Base-by-base conservation (phyloP, 2,888 invertebrate species). In the Ectropis crepuscularia region DNA sequence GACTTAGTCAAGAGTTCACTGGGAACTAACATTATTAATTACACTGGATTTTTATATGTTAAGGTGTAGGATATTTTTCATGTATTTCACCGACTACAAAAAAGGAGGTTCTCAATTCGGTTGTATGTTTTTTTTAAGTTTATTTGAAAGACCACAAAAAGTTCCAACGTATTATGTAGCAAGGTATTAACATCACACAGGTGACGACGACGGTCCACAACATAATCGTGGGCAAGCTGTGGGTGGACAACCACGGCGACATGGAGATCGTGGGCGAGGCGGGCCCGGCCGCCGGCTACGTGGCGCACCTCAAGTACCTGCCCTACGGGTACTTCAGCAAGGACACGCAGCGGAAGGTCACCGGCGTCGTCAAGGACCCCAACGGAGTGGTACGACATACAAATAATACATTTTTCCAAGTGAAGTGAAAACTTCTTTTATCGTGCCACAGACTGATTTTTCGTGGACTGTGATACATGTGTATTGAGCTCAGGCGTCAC, bases 161-260 rank as follows among this genome's bases (percentile, higher is more conserved):
- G 16, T 28, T 28, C 16, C 16, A 28, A 28, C 4, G 16, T n/a
- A n/a, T 37, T 47, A 47, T 60, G 53, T 59, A 59, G 43, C 53
- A n/a, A 11, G 42, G 42, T 7, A 37, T 48, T 2, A n/a, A 11
- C n/a, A 0, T 42, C 37, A n/a, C 12, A 2, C 73, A 94, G 94
- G 96, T 99, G 57, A 99, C 99, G 28, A 99, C 99, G 28, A 99
- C 99, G 6, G 99, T 99, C 55, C 99, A 99, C 94, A 99, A 99
- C 89, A 99, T 99, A 79, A 99, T 99, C 78, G 99, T 99, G 63
- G 99, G 99, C 72, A 98, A 98, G 90, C 94, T 99, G 75, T 99
- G 99, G 99, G 98, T 99, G 64, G 99, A 99, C 93, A 98, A 99
- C 90, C 98, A 99, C 86, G 99, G 99, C 50, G 99, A 99, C 85